These are phyloP conservation scores for Micromys minutus DNA, from an alignment of 2,113 vertebrate genomes.

Conservation along the genomic window DNA sequence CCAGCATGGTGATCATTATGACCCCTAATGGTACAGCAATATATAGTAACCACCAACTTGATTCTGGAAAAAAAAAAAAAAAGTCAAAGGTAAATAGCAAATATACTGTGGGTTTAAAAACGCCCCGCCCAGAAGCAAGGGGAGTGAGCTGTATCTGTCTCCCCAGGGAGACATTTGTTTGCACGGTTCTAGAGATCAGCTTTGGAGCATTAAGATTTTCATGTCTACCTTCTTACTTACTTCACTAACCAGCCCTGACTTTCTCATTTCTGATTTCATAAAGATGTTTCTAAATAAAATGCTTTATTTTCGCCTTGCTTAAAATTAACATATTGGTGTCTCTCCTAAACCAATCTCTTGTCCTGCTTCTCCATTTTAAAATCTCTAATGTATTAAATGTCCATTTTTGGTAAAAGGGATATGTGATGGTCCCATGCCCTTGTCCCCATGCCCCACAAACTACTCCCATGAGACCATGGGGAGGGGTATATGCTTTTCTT, in stretches of 20 bases:
- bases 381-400: not conserved
- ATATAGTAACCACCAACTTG: constrained; percentile 22
- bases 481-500: not conserved
- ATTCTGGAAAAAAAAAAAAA: constrained; percentile 48
- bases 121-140: not conserved
- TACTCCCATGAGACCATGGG: constrained; percentile 31
- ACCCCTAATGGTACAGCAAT: not conserved
- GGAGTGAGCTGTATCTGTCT: not conserved
- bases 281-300: constrained; percentile 20
- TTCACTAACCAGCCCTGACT: not conserved
- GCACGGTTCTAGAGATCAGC: not conserved
- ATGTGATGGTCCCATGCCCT: not conserved
- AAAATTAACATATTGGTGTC: not conserved
- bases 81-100: constrained; percentile 53
- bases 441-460: not conserved
- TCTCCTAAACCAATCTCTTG: constrained; percentile 4
- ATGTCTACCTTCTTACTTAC: not conserved
- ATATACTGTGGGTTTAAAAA: constrained; percentile 4
- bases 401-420: constrained; percentile 25
- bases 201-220: not conserved
- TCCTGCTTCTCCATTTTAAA: not conserved
- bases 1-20: not conserved
- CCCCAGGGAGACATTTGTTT: not conserved
- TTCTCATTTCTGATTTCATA: constrained; percentile 2
- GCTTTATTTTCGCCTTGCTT: not conserved